Conservation (phyloP, 2,888 invertebrate genomes). For the Tachystola acroxantha region DNA sequence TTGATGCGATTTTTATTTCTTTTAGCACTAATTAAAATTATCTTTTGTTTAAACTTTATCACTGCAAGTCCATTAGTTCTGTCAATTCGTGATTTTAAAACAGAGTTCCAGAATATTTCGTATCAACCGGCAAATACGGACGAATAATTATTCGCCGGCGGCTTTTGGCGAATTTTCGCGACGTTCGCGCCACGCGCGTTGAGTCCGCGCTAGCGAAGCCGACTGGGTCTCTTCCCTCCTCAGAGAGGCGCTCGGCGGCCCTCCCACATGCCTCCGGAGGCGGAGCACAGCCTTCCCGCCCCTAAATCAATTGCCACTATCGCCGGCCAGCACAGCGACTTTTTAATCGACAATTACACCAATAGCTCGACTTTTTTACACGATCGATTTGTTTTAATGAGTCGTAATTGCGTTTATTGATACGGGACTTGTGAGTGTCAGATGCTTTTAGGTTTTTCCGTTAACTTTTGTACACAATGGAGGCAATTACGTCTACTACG, state of each 20-base stretch:
- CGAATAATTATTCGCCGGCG: slow-evolving; percentile 7
- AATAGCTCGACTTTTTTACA: slow-evolving; percentile 47
- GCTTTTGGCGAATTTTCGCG: slow-evolving; percentile 18
- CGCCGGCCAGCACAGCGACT: slow-evolving; percentile 26
- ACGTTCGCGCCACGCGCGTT: slow-evolving; percentile 52
- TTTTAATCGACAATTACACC: slow-evolving; percentile 39
- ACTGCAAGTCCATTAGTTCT: background rate
- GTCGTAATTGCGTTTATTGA: slow-evolving; percentile 65
- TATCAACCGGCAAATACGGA: too few species aligned
- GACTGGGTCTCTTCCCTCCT: slow-evolving; percentile 70
- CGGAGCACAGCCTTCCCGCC: slow-evolving; percentile 43
- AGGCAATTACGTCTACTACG: slow-evolving; percentile 19
- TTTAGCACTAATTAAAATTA: background rate
- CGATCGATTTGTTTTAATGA: slow-evolving; percentile 63
- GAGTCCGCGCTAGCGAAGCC: slow-evolving; percentile 56
- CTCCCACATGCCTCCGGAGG: slow-evolving; percentile 67
- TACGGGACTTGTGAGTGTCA: slow-evolving; percentile 27
- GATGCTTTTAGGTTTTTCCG: slow-evolving; percentile 23
- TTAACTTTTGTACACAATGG: slow-evolving; percentile 20
- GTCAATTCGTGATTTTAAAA: background rate
- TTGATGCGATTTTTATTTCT: background rate
- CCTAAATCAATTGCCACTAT: slow-evolving; percentile 24
- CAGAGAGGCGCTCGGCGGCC: slow-evolving; percentile 43
- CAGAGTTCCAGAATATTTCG: background rate
- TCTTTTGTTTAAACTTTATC: background rate